These are phyloP conservation scores for Steinernema carpocapsae DNA, from an alignment of 2,888 invertebrate genomes.

Conservation along the genomic window DNA sequence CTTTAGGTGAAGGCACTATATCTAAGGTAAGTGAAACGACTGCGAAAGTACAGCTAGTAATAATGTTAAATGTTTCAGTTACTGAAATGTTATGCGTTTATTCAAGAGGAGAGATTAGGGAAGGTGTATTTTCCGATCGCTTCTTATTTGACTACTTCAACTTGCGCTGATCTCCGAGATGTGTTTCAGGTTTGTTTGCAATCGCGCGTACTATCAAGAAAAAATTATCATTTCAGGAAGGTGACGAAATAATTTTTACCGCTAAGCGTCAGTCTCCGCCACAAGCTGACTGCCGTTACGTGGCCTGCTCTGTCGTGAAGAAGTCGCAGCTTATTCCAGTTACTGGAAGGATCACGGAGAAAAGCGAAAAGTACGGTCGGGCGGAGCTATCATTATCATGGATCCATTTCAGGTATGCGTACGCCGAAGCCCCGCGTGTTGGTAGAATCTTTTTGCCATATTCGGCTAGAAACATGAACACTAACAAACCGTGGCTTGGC, in stretches of 20 bases:
- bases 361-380: conserved; percentile 49
- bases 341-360: conserved; percentile 49
- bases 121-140: conserved; percentile 51
- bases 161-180: conserved; percentile 49
- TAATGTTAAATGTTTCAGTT: conserved; percentile 25
- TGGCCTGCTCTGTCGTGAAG: conserved; percentile 47
- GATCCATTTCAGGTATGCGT: conserved; percentile 50
- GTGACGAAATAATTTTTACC: conserved; percentile 53
- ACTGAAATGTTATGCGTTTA: conserved; percentile 47
- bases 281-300: conserved; percentile 39
- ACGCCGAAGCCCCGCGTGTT: conserved; percentile 46
- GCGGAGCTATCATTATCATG: background rate
- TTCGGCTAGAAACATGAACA: conserved; percentile 46
- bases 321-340: conserved; percentile 42
- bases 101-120: conserved; percentile 49
- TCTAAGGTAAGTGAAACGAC: conserved; percentile 10
- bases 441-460: conserved; percentile 59
- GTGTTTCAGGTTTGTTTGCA: conserved; percentile 47
- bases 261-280: conserved; percentile 44
- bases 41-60: too few relatives aligned
- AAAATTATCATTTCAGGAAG: too few relatives aligned
- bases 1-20: conserved; percentile 22
- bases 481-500: conserved; percentile 51
- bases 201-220: too few relatives aligned
- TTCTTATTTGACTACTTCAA: conserved; percentile 43